Evolutionary conservation across 2,113 vertebrate genomes (phyloP).

Genomic region (Thunnus thynnus): DNA sequence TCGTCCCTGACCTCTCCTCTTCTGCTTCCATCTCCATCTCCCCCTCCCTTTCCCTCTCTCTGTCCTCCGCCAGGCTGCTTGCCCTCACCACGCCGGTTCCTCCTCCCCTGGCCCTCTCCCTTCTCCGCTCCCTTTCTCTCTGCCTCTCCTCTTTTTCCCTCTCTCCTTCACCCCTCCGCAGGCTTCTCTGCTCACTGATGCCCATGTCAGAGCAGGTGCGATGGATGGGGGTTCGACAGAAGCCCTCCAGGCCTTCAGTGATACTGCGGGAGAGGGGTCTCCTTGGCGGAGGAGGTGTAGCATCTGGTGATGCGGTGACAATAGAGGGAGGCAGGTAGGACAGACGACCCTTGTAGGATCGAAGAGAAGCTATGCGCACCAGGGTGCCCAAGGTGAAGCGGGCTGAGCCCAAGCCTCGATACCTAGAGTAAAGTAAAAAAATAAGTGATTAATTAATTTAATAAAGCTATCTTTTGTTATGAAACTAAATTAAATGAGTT

Average conservation of each 20-base stretch:
- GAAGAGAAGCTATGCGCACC: slow-evolving; percentile 89
- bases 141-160: slow-evolving; percentile 81
- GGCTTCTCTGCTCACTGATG: slow-evolving; percentile 87
- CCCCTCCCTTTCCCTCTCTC: slow-evolving; percentile 79
- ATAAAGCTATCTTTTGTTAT: not conserved
- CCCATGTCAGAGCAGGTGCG: slow-evolving; percentile 92
- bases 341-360: slow-evolving; percentile 92
- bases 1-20: slow-evolving; percentile 64
- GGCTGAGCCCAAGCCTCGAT: slow-evolving; percentile 89
- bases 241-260: slow-evolving; percentile 84
- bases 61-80: slow-evolving; percentile 86
- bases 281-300: slow-evolving; percentile 74
- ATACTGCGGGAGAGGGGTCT: slow-evolving; percentile 87
- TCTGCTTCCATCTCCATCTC: slow-evolving; percentile 77
- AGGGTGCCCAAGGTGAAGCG: slow-evolving; percentile 92
- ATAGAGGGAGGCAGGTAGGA: slow-evolving; percentile 90
- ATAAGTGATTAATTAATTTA: not conserved
- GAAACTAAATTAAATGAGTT: not conserved
- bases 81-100: slow-evolving; percentile 83
- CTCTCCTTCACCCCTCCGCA: slow-evolving; percentile 81
- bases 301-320: slow-evolving; percentile 64
- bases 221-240: slow-evolving; percentile 87
- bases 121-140: slow-evolving; percentile 77
- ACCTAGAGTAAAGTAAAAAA: slow-evolving; percentile 63
- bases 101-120: slow-evolving; percentile 79